Base-by-base conservation (phyloP, 1,140 invertebrate genomes). In the Formica exsecta region DNA sequence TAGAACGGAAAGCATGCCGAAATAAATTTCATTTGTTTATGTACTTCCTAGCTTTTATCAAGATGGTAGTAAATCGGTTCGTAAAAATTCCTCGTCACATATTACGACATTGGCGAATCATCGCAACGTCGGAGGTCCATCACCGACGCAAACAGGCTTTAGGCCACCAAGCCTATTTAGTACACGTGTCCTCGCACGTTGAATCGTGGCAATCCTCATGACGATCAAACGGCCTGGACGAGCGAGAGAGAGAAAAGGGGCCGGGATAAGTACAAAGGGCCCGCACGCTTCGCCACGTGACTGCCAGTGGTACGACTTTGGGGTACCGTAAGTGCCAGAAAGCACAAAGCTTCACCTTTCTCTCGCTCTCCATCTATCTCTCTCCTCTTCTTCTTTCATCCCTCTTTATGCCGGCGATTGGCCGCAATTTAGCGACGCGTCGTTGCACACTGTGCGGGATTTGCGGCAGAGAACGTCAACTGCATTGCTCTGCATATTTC, bases 101-200 rank as follows among this genome's bases (percentile, higher is more conserved):
- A 74, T 74, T 61, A 83, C n/a, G 38, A 3, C 51, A 77, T 81
- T 61, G 57, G 4, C 32, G 6, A 59, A 75, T 41, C 76, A 38
- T 54, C 41, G 62, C 75, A 54, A 44, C 54, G 62, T 61, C 86
- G 79, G 77, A 70, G 84, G 70, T 79, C 79, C 32, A 81, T 59
- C 84, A 25, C 48, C 48, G 25, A 41, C 71, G 76, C 89, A 93
- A 93, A 93, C 91, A 92, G 87, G 89, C 88, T 89, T 84, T 87
- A 66, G 89, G 76, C 89, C 89, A 91, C 92, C 92, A 92, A 93
- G 89, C 92, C 92, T 93, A 93, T 93, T 93, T 92, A 77, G 44
- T 92, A 93, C 92, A 93, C 92, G 92, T 93, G 92, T 92, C 92
- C 68, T 91, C 74, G 89, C 86, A 89, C 91, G 89, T 90, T 87